Evolutionary conservation across 2,888 invertebrate genomes (phyloP), one percentile per base, ranked within the genome.

Genomic region (Conus canariensis): DNA sequence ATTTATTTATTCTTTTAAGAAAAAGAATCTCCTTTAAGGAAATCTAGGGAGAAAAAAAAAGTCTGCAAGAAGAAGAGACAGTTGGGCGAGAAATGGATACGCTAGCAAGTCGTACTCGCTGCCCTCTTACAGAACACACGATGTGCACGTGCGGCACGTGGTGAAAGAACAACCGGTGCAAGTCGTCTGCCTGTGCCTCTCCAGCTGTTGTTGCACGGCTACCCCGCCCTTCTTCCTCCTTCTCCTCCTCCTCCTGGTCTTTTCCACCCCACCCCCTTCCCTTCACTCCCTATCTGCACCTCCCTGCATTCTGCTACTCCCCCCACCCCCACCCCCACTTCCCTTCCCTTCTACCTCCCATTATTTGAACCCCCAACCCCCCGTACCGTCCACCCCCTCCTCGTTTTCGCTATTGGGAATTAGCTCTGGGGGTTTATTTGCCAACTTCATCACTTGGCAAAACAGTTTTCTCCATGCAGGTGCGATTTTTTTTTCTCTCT

Each of bases 381-480:
- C 45, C 45, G 45, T 4, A 45, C 4, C 45, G 45, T 45, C 45
- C 45, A 45, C 6, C 5, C 16, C 64, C 16, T 64, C 45, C 56
- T 58, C 25, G 82, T 56, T 19, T 25, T 58, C 22, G 56, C 82
- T 58, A 25, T 83, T 22, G 22, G 45, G 45, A 30, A 19, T 74
- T 87, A 87, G 56, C 74, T 16, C 58, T n/a, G 16, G 14, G 25
- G 67, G 87, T 74, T 87, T 87, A 74, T 74, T 87, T 87, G 74
- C 74, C 58, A 74, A 74, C 64, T 70, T 74, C 87, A 87, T 74
- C 58, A 19, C 56, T 30, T 45, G 67, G 58, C 70, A 87, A 74
- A 87, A 87, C 86, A 86, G 86, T 86, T 86, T 67, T 86, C 19
- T 64, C 67, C 22, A 30, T 86, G 86, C 86, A 86, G 67, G 86